These are phyloP conservation scores for Cydia strobilella DNA, from an alignment of 1,140 invertebrate species.

Conservation along the genomic window DNA sequence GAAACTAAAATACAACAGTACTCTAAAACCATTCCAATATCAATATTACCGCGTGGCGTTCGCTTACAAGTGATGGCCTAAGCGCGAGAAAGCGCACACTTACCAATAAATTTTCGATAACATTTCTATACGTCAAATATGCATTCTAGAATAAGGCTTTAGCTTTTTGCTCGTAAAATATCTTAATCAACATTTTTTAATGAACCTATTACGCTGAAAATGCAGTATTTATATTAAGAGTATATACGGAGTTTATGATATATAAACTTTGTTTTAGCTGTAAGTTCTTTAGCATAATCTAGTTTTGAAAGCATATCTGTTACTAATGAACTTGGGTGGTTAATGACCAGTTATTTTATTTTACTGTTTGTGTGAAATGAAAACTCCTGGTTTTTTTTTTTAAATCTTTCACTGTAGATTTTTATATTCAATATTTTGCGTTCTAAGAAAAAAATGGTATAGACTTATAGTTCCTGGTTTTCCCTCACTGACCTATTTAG, in stretches of 20 bases:
- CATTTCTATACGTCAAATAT: neutral
- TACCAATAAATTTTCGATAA: neutral
- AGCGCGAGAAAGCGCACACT: neutral
- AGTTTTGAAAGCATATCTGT: neutral
- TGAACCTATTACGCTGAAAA: constrained; percentile 9
- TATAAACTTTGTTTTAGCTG: neutral
- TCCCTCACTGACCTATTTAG: no score
- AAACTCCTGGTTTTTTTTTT: no score
- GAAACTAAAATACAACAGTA: neutral
- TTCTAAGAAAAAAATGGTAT: no score
- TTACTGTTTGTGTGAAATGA: neutral
- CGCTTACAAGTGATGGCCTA: neutral
- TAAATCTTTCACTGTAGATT: no score
- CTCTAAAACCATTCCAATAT: neutral
- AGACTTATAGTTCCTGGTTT: no score
- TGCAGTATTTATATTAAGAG: constrained; percentile 2
- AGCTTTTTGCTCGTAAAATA: constrained; percentile 26
- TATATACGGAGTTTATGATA: neutral
- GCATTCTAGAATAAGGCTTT: neutral
- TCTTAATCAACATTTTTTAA: constrained; percentile 30
- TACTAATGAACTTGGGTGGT: constrained; percentile 12
- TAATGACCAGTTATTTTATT: neutral
- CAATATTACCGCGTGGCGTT: neutral
- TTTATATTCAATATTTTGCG: no score
- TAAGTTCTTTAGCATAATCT: neutral